Percentiles rank a stretch among this genome's conserved stretches.
These are phyloP conservation scores for Oriolus oriolus DNA, from an alignment of 2,113 vertebrate species.

Conservation along the genomic window DNA sequence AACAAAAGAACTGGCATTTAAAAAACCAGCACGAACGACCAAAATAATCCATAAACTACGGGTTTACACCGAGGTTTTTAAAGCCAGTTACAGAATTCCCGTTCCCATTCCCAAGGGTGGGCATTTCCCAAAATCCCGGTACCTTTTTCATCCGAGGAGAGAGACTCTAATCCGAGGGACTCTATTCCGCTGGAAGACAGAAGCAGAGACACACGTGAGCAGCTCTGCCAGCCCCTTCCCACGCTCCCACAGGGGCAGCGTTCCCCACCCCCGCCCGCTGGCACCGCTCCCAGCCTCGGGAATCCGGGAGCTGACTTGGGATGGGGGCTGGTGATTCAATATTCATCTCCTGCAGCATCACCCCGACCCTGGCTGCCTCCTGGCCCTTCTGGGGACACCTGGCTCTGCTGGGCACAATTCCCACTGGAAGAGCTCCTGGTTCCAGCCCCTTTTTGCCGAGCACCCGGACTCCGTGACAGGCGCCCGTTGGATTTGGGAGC, in stretches of 20 bases:
- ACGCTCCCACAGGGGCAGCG: rapidly evolving
- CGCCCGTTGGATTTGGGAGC: background rate
- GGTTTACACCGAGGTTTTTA: rapidly evolving
- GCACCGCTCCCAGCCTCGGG: background rate
- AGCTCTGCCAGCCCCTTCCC: background rate
- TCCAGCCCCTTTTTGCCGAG: background rate
- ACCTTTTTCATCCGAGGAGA: conserved; percentile 59
- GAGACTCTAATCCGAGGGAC: background rate
- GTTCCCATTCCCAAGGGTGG: rapidly evolving
- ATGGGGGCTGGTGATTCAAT: background rate
- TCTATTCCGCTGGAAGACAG: conserved; percentile 46
- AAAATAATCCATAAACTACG: background rate
- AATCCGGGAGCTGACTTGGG: no score
- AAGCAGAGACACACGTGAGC: background rate
- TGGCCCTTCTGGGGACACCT: background rate
- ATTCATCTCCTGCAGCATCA: background rate
- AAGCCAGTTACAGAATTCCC: no score
- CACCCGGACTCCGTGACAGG: background rate
- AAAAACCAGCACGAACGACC: background rate
- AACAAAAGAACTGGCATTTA: background rate
- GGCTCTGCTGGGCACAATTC: background rate
- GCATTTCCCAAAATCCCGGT: background rate
- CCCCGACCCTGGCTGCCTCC: rapidly evolving
- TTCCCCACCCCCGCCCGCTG: background rate
- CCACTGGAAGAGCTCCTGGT: rapidly evolving